phyloP scores from a whole-genome alignment of 2,113 vertebrate species.

The Grallaria varia region DNA sequence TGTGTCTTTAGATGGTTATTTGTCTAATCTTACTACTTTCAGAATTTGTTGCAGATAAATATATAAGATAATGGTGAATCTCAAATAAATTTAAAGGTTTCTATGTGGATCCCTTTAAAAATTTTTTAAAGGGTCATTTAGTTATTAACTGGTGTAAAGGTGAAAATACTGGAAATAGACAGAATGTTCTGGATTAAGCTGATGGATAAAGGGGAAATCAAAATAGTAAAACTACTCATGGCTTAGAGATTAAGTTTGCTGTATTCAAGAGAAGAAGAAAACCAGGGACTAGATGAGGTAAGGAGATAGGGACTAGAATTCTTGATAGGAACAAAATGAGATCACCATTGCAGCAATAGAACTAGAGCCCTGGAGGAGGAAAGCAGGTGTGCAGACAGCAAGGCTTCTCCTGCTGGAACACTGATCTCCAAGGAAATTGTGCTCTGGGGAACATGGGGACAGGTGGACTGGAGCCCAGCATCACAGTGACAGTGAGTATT shows the following conservation, averaged over 20 bases:
- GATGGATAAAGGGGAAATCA: neutral
- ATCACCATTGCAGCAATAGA: neutral
- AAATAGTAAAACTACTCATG: neutral
- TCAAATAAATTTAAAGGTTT: neutral
- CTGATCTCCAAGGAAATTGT: neutral
- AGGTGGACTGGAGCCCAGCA: neutral
- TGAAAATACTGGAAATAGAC: neutral
- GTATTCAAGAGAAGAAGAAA: neutral
- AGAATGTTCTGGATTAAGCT: neutral
- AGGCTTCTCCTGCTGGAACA: neutral
- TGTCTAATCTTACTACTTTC: neutral
- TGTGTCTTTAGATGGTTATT: neutral
- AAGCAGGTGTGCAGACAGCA: neutral
- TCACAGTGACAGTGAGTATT: too few relatives aligned
- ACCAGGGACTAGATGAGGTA: neutral
- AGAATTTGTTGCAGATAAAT: neutral
- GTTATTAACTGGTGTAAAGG: neutral
- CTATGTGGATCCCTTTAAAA: neutral
- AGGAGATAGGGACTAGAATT: neutral
- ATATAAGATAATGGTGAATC: neutral
- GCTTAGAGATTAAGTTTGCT: neutral
- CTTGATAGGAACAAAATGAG: neutral
- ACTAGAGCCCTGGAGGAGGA: neutral
- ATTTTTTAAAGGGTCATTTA: neutral
- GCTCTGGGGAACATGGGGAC: neutral